Percentiles rank a stretch among this genome's conserved stretches.
Conservation (phyloP, 2,113 vertebrate species). For the Fregetta grallaria region DNA sequence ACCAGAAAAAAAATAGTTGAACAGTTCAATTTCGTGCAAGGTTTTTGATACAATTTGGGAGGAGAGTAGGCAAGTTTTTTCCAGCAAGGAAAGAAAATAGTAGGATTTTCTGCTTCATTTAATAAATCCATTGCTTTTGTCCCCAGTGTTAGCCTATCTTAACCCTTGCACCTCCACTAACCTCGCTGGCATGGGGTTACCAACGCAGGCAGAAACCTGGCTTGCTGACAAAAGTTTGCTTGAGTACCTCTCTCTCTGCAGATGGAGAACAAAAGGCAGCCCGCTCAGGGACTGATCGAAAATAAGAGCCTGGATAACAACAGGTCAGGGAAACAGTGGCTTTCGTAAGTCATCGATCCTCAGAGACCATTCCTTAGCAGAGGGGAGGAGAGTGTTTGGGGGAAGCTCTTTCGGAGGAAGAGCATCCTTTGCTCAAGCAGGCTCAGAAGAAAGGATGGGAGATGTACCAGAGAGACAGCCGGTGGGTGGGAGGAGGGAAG, state of each 20-base stretch:
- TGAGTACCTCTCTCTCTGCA: neutral
- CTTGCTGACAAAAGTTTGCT: neutral
- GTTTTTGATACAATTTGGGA: neutral
- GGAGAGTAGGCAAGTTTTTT: neutral
- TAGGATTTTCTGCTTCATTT: conserved; percentile 1
- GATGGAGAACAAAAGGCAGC: neutral
- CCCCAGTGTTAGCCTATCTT: neutral
- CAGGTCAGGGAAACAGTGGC: neutral
- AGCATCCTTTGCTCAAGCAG: neutral
- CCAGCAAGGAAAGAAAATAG: neutral
- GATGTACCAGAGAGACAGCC: neutral
- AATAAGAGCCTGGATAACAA: neutral
- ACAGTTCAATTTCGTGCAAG: neutral
- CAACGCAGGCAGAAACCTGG: neutral
- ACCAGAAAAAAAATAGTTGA: neutral
- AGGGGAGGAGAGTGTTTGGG: neutral
- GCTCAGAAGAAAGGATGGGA: neutral
- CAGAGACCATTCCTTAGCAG: neutral
- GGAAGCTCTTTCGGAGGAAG: neutral
- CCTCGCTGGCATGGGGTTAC: neutral
- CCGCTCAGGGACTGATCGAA: neutral
- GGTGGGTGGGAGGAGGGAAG: conserved; percentile 44
- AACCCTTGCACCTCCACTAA: neutral
- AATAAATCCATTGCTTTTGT: neutral
- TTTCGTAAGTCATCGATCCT: neutral